phyloP scores from a whole-genome alignment of 2,888 invertebrate genomes.

The Rotaria sp. region DNA sequence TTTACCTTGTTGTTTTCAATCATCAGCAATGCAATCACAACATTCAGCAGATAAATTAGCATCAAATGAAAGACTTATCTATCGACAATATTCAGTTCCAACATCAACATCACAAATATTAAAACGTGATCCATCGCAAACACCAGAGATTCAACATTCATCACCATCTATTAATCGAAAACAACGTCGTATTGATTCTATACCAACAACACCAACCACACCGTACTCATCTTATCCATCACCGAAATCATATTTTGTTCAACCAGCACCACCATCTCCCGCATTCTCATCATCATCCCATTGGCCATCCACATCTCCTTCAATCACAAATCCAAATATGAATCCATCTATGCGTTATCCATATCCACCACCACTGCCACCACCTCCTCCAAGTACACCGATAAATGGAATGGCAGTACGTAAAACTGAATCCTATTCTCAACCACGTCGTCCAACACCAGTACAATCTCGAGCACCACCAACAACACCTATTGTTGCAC shows the following conservation, averaged over 20 bases:
- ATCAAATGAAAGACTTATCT: neutral
- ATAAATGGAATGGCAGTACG: neutral
- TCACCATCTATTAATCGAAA: neutral
- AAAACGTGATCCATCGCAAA: neutral
- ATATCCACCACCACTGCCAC: neutral
- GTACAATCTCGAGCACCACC: neutral
- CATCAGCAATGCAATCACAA: neutral
- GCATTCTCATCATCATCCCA: neutral
- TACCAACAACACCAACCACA: neutral
- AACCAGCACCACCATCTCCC: neutral
- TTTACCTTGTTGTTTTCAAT: neutral
- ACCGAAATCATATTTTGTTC: neutral
- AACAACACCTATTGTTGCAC: neutral
- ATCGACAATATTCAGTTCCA: neutral
- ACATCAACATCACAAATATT: neutral
- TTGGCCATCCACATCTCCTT: neutral
- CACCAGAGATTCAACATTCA: neutral
- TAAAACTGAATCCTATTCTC: neutral
- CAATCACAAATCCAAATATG: neutral
- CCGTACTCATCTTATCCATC: neutral
- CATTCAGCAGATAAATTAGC: neutral
- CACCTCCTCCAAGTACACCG: neutral
- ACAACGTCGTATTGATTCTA: neutral
- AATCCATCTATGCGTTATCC: constrained; percentile 8
- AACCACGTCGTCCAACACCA: neutral